Percentiles rank a stretch among this genome's conserved stretches.
phyloP scores from a whole-genome alignment of 2,797 vertebrate genomes.

The Rhynchotus rufescens region DNA sequence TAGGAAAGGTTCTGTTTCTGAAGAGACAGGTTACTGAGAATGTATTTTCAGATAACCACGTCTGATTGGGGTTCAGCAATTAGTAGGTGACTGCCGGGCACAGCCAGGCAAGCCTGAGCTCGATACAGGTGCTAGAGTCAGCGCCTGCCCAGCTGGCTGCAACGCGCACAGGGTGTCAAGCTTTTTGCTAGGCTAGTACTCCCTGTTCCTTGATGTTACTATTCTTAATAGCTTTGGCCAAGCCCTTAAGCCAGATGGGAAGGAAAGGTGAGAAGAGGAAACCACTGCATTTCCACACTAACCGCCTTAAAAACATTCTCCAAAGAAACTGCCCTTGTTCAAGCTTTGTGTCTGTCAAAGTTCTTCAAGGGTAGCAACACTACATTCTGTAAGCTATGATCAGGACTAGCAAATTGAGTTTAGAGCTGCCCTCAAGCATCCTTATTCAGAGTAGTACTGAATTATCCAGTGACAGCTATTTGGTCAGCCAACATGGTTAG shows the following conservation, averaged over 20 bases:
- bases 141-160: background rate
- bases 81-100: background rate
- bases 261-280: background rate
- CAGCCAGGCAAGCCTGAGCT: background rate
- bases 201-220: background rate
- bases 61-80: background rate
- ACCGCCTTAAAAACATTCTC: background rate
- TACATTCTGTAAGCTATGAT: background rate
- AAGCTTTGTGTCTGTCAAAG: background rate
- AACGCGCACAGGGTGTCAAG: background rate
- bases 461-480: background rate
- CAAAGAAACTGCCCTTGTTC: background rate
- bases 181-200: background rate
- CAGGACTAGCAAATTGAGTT: background rate
- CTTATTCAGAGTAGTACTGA: background rate
- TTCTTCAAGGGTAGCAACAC: background rate
- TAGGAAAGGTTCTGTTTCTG: background rate
- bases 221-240: background rate
- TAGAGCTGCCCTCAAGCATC: background rate
- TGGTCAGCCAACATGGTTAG: background rate
- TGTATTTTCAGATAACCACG: background rate
- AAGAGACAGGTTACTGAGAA: background rate
- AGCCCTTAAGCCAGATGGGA: background rate
- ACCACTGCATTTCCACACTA: background rate
- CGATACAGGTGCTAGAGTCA: background rate